Base-by-base conservation (phyloP, 2,797 vertebrate species). In the Melanotaenia pygmaea region DNA sequence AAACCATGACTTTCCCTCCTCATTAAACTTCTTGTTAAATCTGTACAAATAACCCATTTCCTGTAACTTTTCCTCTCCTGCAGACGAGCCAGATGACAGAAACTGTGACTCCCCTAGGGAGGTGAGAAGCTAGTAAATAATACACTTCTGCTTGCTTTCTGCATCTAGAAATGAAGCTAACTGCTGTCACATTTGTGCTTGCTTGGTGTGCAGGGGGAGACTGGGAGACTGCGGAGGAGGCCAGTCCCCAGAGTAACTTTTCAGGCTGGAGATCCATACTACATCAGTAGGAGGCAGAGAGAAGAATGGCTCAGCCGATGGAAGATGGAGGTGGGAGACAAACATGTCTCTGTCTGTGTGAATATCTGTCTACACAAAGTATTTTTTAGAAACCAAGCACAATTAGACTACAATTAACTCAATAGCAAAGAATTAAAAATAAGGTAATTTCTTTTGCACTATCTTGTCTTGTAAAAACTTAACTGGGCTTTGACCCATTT, bases 231-330 rank as follows among this genome's bases (percentile, higher is more conserved):
- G 90, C 95, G 97, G 75, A 96, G 96, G 93, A 95, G 95, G 85
- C 96, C 97, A 0, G 94, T 97, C 91, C 97, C 94, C 82, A 94
- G 97, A 70, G 96, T 95, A 90, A 98, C 97, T 79, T 98, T 96
- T 94, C 97, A 98, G 92, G 97, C 97, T 0, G 97, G 97, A 81
- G 97, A 98, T 88, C 97, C 97, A 2, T 98, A 95, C 93, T 96
- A 97, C 92, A 95, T 98, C 93, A 98, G 96, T 95, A 96, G 96
- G 92, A 95, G 96, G 91, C 97, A 98, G 91, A 93, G 93, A 80
- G 97, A 98, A 50, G 96, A 98, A 92, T 96, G 95, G 96, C 94
- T 98, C 83, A 96, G 96, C 20, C 94, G 94, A 84, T 98, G 96
- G 96, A 98, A 96, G 89, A 94, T 96, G 84, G 96, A 97, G 96